Evolutionary conservation across 1,140 invertebrate genomes (phyloP).

Genomic region (Helicorthomorpha holstii): DNA sequence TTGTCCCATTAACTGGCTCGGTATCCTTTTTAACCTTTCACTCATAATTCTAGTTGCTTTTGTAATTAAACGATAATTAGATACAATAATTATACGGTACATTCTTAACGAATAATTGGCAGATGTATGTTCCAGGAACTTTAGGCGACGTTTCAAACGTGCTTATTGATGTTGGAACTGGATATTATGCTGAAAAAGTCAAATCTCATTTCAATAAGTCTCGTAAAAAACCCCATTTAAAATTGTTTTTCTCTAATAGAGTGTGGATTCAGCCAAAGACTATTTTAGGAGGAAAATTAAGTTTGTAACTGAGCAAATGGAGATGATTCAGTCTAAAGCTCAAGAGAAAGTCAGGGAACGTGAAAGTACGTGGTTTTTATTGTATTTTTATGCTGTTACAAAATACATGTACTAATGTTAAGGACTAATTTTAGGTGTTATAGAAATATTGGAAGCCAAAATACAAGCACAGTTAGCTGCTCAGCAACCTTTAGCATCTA

Average conservation of each 20-base stretch:
- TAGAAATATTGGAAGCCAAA: constrained; percentile 30
- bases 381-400: not conserved
- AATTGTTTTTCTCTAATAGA: constrained; percentile 30
- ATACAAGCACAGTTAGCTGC: constrained; percentile 24
- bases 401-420: not conserved
- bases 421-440: constrained; percentile 22
- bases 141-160: constrained; percentile 65
- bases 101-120: constrained; percentile 7
- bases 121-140: constrained; percentile 84
- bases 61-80: not conserved
- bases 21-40: constrained; percentile 39
- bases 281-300: constrained; percentile 82
- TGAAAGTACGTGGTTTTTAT: constrained; percentile 38
- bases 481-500: constrained; percentile 14
- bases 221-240: not conserved
- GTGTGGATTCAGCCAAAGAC: constrained; percentile 59
- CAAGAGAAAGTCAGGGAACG: constrained; percentile 70
- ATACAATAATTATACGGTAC: not conserved
- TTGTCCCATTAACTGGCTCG: constrained; percentile 81
- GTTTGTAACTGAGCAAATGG: constrained; percentile 84
- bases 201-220: not conserved
- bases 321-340: constrained; percentile 70
- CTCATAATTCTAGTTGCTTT: not conserved
- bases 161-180: constrained; percentile 82
- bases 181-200: constrained; percentile 81